Percentiles rank a stretch among this genome's conserved stretches.
Evolutionary conservation across 2,888 invertebrate species (phyloP).

Genomic region (Metallyticus violacea): DNA sequence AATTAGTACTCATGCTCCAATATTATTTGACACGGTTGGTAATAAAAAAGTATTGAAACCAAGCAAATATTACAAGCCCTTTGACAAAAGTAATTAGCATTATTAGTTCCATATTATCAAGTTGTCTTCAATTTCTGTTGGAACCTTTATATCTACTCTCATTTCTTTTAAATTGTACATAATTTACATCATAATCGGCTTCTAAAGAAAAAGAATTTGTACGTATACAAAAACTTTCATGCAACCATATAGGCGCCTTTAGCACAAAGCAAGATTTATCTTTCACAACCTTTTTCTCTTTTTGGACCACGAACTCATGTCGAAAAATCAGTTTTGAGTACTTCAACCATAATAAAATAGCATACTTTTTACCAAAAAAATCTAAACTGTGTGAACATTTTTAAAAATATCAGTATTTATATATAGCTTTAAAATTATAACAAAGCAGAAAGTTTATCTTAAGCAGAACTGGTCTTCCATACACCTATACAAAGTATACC

Average conservation of each 20-base stretch:
- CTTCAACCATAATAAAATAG: neutral
- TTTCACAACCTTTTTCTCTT: neutral
- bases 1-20: no score
- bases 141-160: no score
- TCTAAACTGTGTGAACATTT: slow-evolving; percentile 2
- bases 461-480: neutral
- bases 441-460: neutral
- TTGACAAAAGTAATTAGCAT: no score
- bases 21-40: no score
- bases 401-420: slow-evolving; percentile 4
- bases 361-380: neutral
- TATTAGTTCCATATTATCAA: no score
- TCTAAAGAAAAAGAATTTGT: neutral
- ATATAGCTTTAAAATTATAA: neutral
- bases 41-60: no score
- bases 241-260: neutral
- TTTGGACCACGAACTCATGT: neutral
- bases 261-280: neutral
- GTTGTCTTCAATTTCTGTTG: no score
- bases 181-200: no score
- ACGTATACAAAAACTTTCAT: no score
- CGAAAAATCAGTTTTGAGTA: neutral
- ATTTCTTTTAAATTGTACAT: neutral
- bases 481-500: no score
- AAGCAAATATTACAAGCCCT: no score